These are phyloP conservation scores for Zophobas morio DNA, from an alignment of 1,140 invertebrate species.

Conservation along the genomic window DNA sequence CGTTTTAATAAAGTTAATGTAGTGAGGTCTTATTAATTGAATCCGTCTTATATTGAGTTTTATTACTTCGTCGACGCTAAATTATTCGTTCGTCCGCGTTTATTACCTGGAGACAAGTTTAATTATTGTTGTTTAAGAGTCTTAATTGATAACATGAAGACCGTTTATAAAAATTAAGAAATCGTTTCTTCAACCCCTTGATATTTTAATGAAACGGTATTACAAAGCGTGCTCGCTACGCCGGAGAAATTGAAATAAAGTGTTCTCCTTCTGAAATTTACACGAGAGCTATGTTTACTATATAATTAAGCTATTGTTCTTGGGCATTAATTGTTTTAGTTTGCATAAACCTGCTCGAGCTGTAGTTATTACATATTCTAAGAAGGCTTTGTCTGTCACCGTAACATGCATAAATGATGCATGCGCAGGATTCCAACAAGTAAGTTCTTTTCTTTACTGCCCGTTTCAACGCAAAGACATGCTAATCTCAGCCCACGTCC, in stretches of 20 bases:
- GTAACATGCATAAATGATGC: constrained; percentile 43
- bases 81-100: constrained; percentile 28
- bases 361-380: constrained; percentile 45
- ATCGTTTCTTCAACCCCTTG: neutral
- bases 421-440: constrained; percentile 11
- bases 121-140: constrained; percentile 31
- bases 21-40: constrained; percentile 31
- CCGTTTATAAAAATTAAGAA: constrained; percentile 16
- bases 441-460: constrained; percentile 16
- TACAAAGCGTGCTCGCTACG: neutral
- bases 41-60: constrained; percentile 37
- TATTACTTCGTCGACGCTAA: constrained; percentile 30
- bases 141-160: constrained; percentile 22
- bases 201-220: constrained; percentile 14
- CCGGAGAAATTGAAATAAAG: constrained; percentile 41
- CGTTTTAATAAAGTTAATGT: constrained; percentile 39
- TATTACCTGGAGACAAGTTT: constrained; percentile 36
- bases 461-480: neutral
- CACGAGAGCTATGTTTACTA: constrained; percentile 46
- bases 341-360: constrained; percentile 48
- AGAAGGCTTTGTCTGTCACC: constrained; percentile 48
- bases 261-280: constrained; percentile 40
- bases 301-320: constrained; percentile 49
- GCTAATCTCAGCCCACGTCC: too few relatives aligned
- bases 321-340: constrained; percentile 47